Conservation (phyloP, 2,113 vertebrate species). For the Diadophis punctatus region DNA sequence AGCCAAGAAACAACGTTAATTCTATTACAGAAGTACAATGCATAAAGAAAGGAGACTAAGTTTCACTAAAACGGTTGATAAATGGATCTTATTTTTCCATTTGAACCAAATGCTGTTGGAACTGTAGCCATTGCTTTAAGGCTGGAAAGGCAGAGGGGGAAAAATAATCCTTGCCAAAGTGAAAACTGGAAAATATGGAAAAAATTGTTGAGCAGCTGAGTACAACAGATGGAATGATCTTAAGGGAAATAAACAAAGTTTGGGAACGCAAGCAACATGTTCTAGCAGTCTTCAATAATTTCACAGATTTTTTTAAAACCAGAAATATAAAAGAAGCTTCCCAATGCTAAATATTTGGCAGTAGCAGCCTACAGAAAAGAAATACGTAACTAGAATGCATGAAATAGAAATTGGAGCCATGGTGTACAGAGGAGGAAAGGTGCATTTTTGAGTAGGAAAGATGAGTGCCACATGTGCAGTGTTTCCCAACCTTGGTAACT, state of each 20-base stretch:
- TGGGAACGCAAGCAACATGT: constrained; percentile 61
- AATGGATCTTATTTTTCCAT: background rate
- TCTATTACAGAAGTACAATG: background rate
- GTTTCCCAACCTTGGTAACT: too few species aligned
- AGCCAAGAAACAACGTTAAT: background rate
- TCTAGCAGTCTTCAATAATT: constrained; percentile 61
- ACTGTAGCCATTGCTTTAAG: constrained; percentile 15
- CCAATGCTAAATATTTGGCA: constrained; percentile 67
- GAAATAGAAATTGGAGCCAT: constrained; percentile 43
- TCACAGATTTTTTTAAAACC: constrained; percentile 44
- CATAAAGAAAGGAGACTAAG: background rate
- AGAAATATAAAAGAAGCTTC: constrained; percentile 60
- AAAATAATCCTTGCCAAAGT: constrained; percentile 42
- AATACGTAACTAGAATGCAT: constrained; percentile 51
- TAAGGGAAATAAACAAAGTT: constrained; percentile 65
- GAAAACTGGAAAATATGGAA: constrained; percentile 47
- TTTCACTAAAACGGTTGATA: background rate
- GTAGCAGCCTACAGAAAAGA: constrained; percentile 43
- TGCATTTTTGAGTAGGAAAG: background rate
- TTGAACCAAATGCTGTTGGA: background rate
- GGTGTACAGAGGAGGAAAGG: background rate
- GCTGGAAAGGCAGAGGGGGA: constrained; percentile 38
- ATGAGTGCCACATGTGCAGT: background rate
- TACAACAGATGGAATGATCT: constrained; percentile 58
- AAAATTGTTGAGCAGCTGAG: constrained; percentile 53